These are phyloP conservation scores for Melanotaenia trifasciata DNA, from an alignment of 2,797 vertebrate species.

Conservation along the genomic window DNA sequence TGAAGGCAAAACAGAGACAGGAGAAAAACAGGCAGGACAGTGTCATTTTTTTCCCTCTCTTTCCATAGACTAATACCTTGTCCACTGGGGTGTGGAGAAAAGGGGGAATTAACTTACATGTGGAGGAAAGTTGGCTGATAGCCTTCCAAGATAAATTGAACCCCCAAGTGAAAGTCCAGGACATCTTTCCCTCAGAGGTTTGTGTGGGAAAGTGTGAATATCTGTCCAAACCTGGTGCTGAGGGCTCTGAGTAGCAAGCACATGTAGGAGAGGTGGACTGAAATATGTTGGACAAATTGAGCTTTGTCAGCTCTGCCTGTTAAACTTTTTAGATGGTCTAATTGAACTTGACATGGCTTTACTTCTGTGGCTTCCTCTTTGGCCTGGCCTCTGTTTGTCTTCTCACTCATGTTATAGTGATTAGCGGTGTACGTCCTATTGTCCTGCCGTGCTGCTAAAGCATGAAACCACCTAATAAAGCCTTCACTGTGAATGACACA, in stretches of 20 bases:
- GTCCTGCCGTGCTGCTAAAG: conserved; percentile 64
- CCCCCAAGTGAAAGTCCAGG: conserved; percentile 60
- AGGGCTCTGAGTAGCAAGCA: conserved; percentile 63
- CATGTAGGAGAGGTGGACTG: conserved; percentile 77
- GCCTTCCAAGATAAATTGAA: conserved; percentile 65
- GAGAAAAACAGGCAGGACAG: conserved; percentile 54
- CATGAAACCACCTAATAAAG: conserved; percentile 47
- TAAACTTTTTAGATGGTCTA: conserved; percentile 68
- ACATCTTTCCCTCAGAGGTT: conserved; percentile 63
- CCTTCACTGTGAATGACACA: conserved; percentile 57
- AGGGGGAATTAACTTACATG: conserved; percentile 54
- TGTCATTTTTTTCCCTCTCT: conserved; percentile 31
- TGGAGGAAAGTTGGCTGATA: conserved; percentile 61
- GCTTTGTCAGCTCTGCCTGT: conserved; percentile 69
- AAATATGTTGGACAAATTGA: conserved; percentile 79
- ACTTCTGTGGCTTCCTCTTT: conserved; percentile 75
- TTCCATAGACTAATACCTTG: conserved; percentile 53
- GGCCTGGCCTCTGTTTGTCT: conserved; percentile 70
- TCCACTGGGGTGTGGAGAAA: conserved; percentile 31
- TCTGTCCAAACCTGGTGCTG: conserved; percentile 72
- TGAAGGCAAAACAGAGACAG: conserved; percentile 61
- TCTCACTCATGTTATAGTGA: conserved; percentile 72
- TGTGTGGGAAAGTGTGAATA: conserved; percentile 65
- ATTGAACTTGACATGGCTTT: conserved; percentile 78
- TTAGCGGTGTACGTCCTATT: conserved; percentile 64